Conservation (phyloP, 2,113 vertebrate species). For the Barbus barbus region DNA sequence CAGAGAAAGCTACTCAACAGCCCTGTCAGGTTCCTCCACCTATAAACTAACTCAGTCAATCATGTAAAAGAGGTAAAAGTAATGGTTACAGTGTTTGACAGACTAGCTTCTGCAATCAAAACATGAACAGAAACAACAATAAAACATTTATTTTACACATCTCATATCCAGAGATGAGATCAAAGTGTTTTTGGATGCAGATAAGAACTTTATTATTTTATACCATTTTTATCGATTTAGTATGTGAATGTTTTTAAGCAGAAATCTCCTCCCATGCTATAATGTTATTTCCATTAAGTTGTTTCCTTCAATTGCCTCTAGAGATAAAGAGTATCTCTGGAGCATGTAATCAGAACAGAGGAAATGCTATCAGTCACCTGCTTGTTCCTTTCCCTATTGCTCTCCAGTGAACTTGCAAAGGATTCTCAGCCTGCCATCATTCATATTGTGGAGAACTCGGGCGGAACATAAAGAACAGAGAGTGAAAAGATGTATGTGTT, state of each 20-base stretch:
- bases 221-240: not conserved
- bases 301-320: not conserved
- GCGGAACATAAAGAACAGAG: constrained; percentile 34
- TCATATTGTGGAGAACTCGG: constrained; percentile 20
- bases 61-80: constrained; percentile 33
- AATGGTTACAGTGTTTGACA: not conserved
- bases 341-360: not conserved
- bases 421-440: constrained; percentile 20
- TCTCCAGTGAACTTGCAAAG: not conserved
- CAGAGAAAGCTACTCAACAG: constrained; percentile 57
- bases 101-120: not conserved
- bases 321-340: constrained; percentile 14
- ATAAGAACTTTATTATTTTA: not conserved
- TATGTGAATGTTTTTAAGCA: constrained; percentile 34
- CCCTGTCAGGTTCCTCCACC: constrained; percentile 61
- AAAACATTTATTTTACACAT: not conserved
- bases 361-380: constrained; percentile 20
- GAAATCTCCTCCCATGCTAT: constrained; percentile 33
- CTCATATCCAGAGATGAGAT: not conserved
- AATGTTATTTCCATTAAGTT: constrained; percentile 47
- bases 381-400: constrained; percentile 18
- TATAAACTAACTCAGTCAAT: constrained; percentile 41
- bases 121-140: not conserved
- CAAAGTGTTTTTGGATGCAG: not conserved
- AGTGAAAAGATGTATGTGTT: constrained; percentile 3